These are phyloP conservation scores for Melanotaenia boesemani DNA, from an alignment of 2,797 vertebrate genomes.

Conservation along the genomic window DNA sequence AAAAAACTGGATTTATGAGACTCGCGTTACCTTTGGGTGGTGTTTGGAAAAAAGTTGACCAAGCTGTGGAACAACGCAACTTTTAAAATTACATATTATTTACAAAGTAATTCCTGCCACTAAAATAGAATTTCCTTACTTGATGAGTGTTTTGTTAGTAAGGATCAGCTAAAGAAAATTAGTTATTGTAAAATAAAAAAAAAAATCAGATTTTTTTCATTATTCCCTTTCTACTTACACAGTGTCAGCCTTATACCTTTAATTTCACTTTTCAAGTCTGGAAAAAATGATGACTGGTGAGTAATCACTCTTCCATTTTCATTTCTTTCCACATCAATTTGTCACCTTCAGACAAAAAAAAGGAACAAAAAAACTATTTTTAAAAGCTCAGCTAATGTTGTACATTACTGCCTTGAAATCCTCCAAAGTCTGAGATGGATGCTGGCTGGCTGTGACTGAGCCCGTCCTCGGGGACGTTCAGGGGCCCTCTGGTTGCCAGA, in stretches of 20 bases:
- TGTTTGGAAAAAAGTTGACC: neutral
- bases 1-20: neutral
- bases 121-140: neutral
- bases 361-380: neutral
- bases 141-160: conserved; percentile 7
- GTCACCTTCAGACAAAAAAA: neutral
- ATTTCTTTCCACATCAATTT: neutral
- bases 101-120: neutral
- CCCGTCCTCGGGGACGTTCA: conserved; percentile 51
- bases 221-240: too few species aligned
- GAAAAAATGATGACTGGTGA: conserved; percentile 1
- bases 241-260: neutral
- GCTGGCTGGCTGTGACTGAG: conserved; percentile 51
- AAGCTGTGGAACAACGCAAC: neutral
- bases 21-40: neutral
- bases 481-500: conserved; percentile 54
- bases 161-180: conserved; percentile 4
- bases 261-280: neutral
- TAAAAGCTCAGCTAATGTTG: conserved; percentile 19
- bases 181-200: neutral
- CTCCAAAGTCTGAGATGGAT: conserved; percentile 34
- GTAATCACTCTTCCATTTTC: too few species aligned
- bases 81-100: conserved; percentile 1
- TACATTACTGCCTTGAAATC: conserved; percentile 39
- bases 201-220: too few species aligned